Evolutionary conservation across 2,888 invertebrate species (phyloP).

Genomic region (Diplolepis rosae): DNA sequence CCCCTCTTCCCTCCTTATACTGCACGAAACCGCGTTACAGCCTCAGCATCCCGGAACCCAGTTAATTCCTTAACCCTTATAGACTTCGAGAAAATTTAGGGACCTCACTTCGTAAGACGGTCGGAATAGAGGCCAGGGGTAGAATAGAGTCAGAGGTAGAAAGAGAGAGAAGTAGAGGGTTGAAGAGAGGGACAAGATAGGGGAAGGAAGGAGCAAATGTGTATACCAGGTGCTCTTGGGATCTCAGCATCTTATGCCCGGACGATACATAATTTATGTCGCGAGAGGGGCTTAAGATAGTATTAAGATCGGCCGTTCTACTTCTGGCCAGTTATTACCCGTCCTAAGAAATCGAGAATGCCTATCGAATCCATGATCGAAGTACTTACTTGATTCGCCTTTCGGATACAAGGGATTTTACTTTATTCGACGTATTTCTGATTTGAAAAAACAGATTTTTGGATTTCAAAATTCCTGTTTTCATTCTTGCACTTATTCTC

Average conservation of each 20-base stretch:
- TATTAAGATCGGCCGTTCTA: constrained; percentile 70
- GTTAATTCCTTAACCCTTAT: constrained; percentile 73
- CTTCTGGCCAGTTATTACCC: constrained; percentile 54
- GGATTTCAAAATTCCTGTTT: no score
- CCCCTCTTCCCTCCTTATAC: not conserved
- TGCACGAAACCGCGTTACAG: constrained; percentile 41
- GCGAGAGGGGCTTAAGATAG: constrained; percentile 72
- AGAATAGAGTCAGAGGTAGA: constrained; percentile 45
- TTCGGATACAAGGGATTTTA: not conserved
- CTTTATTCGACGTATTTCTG: not conserved
- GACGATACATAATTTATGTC: constrained; percentile 74
- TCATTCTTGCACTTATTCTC: no score
- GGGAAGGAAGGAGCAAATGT: constrained; percentile 52
- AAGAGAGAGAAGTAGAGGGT: constrained; percentile 39
- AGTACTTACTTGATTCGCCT: not conserved
- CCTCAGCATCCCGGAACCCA: constrained; percentile 49
- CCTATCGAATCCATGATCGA: constrained; percentile 32
- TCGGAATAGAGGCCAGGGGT: constrained; percentile 36
- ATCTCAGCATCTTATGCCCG: constrained; percentile 72
- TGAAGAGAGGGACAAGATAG: constrained; percentile 43
- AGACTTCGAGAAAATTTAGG: constrained; percentile 70
- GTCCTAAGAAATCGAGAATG: constrained; percentile 50
- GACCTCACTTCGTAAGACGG: constrained; percentile 43
- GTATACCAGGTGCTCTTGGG: constrained; percentile 72
- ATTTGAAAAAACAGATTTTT: not conserved